Evolutionary conservation across 2,113 vertebrate species (phyloP).

Genomic region (Sceloporus undulatus): DNA sequence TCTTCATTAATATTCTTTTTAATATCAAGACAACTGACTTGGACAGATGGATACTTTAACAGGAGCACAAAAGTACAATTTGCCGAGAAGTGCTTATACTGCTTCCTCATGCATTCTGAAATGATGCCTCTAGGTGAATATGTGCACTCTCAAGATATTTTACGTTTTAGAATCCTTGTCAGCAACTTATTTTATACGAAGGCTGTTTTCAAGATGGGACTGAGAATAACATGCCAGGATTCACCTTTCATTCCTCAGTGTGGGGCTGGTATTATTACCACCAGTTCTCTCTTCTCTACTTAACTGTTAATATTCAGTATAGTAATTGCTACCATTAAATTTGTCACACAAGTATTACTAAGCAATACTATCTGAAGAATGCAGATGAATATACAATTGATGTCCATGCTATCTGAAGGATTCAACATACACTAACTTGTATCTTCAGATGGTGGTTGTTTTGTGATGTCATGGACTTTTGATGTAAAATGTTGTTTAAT

Average conservation of each 20-base stretch:
- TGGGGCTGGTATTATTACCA: no score
- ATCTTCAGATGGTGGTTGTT: no score
- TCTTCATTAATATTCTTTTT: not conserved
- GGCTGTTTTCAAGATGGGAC: not conserved
- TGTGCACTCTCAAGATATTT: not conserved
- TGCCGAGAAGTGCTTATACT: not conserved
- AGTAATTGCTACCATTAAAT: not conserved
- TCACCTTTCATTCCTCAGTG: not conserved
- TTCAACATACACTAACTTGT: no score
- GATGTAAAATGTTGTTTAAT: no score
- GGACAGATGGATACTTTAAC: not conserved
- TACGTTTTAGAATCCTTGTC: not conserved
- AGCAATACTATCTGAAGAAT: no score
- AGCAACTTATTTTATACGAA: not conserved
- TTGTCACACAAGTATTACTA: not conserved
- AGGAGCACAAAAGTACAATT: not conserved
- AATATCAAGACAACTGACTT: not conserved
- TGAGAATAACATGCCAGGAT: not conserved
- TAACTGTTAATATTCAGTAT: not conserved
- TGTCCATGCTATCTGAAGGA: no score
- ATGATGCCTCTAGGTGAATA: not conserved
- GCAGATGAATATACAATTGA: not conserved
- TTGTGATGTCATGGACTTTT: no score
- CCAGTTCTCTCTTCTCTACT: no score
- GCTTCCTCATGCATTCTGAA: not conserved